These are phyloP conservation scores for Heterochromis multidens DNA, from an alignment of 2,113 vertebrate species.

Conservation along the genomic window DNA sequence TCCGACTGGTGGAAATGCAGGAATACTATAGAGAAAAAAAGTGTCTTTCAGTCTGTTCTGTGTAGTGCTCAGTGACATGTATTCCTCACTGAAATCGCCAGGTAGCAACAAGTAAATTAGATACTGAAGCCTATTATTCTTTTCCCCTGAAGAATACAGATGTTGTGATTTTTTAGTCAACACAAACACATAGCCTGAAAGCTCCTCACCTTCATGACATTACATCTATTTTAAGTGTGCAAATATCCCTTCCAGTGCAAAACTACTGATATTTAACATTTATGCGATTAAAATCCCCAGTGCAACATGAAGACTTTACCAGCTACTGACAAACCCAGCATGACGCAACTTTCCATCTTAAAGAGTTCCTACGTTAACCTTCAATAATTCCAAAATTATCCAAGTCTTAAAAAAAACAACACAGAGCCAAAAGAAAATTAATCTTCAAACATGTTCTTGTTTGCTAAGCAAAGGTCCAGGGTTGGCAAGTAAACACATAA, in stretches of 20 bases:
- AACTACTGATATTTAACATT: not conserved
- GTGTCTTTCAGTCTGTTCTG: not conserved
- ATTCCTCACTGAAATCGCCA: not conserved
- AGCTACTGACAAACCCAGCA: not conserved
- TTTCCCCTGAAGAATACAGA: not conserved
- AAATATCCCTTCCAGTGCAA: not conserved
- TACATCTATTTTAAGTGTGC: not conserved
- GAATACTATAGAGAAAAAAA: not conserved
- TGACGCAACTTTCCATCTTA: not conserved
- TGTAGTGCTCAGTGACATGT: not conserved
- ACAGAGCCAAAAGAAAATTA: not conserved
- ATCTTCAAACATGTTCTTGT: slow-evolving; percentile 5
- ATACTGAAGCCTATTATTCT: not conserved
- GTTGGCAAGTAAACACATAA: slow-evolving; percentile 41
- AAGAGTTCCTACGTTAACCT: not conserved
- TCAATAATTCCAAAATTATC: not conserved
- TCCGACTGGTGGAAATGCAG: slow-evolving; percentile 37
- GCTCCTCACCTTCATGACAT: not conserved
- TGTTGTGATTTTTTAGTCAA: not conserved
- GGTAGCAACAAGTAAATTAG: not conserved
- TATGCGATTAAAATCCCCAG: not conserved
- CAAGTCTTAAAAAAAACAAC: not conserved
- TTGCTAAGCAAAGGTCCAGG: slow-evolving; percentile 34
- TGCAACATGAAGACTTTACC: not conserved
- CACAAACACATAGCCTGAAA: not conserved